A percentile compares a stretch with the other conserved stretches of the same genome.
These are phyloP conservation scores for Xiphydria camelus DNA, from an alignment of 2,888 invertebrate species.

Conservation along the genomic window DNA sequence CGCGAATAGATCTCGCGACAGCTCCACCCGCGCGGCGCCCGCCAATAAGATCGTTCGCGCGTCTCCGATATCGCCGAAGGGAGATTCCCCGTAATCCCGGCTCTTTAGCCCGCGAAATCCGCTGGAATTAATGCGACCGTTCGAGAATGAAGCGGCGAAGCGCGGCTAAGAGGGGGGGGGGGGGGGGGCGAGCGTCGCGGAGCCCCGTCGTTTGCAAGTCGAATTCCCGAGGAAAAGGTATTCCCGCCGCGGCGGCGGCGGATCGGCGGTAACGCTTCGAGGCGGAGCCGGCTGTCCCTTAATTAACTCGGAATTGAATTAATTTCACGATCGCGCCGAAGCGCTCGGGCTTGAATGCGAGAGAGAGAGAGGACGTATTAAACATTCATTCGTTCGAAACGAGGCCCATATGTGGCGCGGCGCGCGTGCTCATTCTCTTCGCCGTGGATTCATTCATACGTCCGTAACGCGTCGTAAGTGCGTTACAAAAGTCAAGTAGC, in stretches of 20 bases:
- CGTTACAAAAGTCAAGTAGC: constrained; percentile 39
- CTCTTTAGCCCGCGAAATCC: too few relatives aligned
- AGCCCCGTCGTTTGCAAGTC: constrained; percentile 21
- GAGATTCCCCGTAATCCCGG: too few relatives aligned
- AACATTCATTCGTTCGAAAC: constrained; percentile 44
- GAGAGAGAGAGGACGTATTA: too few relatives aligned
- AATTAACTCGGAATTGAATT: constrained; percentile 44
- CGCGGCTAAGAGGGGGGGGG: neutral
- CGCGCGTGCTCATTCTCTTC: constrained; percentile 15
- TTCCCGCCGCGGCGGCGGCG: too few relatives aligned
- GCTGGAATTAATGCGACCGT: too few relatives aligned
- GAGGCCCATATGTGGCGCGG: constrained; percentile 28
- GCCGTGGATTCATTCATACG: neutral
- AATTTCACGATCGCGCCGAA: constrained; percentile 28
- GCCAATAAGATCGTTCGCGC: too few relatives aligned
- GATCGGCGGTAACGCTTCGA: too few relatives aligned
- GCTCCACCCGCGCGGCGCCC: too few relatives aligned
- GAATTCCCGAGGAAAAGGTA: constrained; percentile 22
- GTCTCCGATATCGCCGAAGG: too few relatives aligned
- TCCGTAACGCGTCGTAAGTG: constrained; percentile 27
- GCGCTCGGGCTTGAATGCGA: constrained; percentile 5
- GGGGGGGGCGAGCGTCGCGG: constrained; percentile 2
- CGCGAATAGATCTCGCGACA: too few relatives aligned
- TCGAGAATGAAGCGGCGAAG: constrained; percentile 5
- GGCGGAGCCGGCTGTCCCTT: too few relatives aligned